phyloP scores from a whole-genome alignment of 2,888 invertebrate species.

The Trachelus iudaicus region DNA sequence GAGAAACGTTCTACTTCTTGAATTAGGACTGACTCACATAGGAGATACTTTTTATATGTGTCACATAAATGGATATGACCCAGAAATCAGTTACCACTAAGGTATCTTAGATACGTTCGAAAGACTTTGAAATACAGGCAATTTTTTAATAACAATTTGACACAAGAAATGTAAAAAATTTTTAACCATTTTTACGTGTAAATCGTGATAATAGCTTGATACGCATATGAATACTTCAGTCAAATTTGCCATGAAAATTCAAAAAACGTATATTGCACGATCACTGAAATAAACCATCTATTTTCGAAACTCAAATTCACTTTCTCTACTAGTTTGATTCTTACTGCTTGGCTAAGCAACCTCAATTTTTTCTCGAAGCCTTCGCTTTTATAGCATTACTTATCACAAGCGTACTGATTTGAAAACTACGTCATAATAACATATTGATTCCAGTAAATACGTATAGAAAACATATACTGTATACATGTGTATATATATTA shows the following conservation, averaged over 20 bases:
- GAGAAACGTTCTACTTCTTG: conserved; percentile 11
- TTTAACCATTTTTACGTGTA: neutral
- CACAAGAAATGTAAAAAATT: neutral
- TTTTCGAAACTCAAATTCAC: neutral
- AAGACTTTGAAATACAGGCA: neutral
- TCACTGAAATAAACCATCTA: neutral
- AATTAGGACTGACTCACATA: neutral
- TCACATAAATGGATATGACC: neutral
- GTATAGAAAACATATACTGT: neutral
- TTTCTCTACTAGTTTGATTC: neutral
- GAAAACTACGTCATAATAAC: neutral
- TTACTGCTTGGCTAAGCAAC: neutral
- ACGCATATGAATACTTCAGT: neutral
- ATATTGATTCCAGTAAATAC: neutral
- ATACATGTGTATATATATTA: neutral
- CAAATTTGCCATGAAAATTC: neutral
- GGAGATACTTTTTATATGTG: neutral
- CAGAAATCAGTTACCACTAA: neutral
- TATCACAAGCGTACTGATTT: neutral
- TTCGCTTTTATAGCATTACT: neutral
- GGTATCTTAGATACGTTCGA: neutral
- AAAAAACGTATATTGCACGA: neutral
- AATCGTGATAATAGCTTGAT: neutral
- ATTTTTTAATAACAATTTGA: neutral
- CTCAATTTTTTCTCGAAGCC: neutral